Base-by-base conservation (phyloP, 1,140 invertebrate species). In the Rhizoglyphus robini region DNA sequence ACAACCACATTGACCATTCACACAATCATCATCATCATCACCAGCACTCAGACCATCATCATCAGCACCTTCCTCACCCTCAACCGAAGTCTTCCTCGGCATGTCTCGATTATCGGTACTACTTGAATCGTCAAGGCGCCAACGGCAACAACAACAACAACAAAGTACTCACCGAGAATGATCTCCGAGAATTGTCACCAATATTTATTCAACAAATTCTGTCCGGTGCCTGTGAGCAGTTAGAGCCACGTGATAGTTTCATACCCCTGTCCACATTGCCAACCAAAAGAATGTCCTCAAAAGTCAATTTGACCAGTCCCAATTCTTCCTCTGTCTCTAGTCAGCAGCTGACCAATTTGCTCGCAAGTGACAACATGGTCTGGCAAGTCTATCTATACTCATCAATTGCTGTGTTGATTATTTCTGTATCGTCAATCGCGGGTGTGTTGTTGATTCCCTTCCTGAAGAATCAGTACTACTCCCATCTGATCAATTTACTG, bases 401-500 rank as follows among this genome's bases (percentile, higher is more conserved):
- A 8, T 71, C 72, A 0, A 47, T 74, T n/a, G 62, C 72, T 1
- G 75, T 77, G 3, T 46, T 72, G 4, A 66, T 77, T 30, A 75
- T 77, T 66, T 74, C 72, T 61, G 31, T 74, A 23, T 71, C 70
- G 49, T 72, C 75, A 0, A 29, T 76, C 3, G 46, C 71, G 1
- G 75, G 72, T 11, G 66, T 74, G 27, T 46, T 75, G 38, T 57
- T 76, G 27, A 68, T 74, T 15, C 69, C 73, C 5, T 70, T 72
- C 1, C 64, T 74, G 49, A 54, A 59, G 1, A 65, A 64, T n/a
- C 23, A 29, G 5, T 46, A 59, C 1, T 74, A 73, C 63, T 47
- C 69, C 4, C 69, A 71, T n/a, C 34, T 77, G n/a, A 76, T 79
- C 70, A 67, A 70, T 5, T 29, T 72, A 3, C 76, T 79, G 48